Evolutionary conservation across 2,113 vertebrate species (phyloP).

Genomic region (Origma solitaria): DNA sequence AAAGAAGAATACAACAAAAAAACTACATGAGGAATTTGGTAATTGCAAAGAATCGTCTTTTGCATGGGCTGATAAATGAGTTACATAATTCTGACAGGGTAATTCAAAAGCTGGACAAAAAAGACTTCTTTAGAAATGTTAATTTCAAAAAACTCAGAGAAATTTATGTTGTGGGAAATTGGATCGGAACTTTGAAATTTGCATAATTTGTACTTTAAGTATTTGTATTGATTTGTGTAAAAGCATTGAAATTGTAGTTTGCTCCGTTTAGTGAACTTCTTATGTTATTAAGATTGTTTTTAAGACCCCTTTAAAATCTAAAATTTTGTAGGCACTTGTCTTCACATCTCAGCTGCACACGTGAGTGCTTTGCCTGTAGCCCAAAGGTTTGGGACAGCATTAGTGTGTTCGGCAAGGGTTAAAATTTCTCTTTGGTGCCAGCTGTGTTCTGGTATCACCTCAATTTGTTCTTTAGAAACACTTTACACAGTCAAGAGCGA

Average conservation of each 20-base stretch:
- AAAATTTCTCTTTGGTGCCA: background rate
- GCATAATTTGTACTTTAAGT: background rate
- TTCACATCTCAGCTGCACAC: background rate
- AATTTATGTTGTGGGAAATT: background rate
- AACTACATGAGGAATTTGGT: background rate
- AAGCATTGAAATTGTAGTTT: background rate
- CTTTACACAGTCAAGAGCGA: background rate
- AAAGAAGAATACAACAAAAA: background rate
- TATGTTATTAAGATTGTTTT: background rate
- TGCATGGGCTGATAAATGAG: background rate
- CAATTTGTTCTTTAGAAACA: background rate
- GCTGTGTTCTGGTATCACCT: background rate
- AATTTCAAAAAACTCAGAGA: background rate
- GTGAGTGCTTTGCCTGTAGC: background rate
- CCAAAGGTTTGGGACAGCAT: background rate
- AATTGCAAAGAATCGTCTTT: background rate
- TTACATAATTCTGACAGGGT: background rate
- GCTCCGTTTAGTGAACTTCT: background rate
- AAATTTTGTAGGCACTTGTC: background rate
- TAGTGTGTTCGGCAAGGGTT: background rate
- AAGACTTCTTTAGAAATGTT: background rate
- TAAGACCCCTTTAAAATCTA: background rate
- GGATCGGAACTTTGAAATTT: background rate
- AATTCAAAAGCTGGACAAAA: background rate
- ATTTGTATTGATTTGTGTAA: background rate